These are phyloP conservation scores for Telmatherina bonti DNA, from an alignment of 2,797 vertebrate genomes.

Conservation along the genomic window DNA sequence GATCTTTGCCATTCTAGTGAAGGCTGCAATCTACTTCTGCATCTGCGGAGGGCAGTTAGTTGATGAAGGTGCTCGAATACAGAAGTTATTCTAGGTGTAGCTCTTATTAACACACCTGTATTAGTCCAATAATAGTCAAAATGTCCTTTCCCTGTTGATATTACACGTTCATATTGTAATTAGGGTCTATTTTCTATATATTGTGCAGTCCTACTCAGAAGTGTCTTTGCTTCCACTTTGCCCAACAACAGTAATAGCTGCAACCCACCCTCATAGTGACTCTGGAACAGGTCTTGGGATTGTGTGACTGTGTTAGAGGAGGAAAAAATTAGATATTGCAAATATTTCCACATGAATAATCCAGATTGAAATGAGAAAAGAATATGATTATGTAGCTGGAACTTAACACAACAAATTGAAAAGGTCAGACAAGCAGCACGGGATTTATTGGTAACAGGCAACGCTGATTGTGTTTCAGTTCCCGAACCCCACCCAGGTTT, in stretches of 20 bases:
- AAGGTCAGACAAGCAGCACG: neutral
- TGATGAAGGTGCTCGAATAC: too few species aligned
- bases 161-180: neutral
- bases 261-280: slow-evolving; percentile 23
- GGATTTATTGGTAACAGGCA: slow-evolving; percentile 11
- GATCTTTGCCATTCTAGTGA: too few species aligned
- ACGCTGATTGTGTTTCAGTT: slow-evolving; percentile 20
- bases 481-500: neutral
- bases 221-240: neutral
- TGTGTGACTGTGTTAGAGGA: slow-evolving; percentile 4
- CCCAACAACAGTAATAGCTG: slow-evolving; percentile 21
- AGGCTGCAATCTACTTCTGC: too few species aligned
- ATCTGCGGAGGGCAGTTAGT: too few species aligned
- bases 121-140: neutral
- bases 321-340: slow-evolving; percentile 38
- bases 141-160: neutral
- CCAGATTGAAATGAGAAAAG: slow-evolving; percentile 31
- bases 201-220: neutral
- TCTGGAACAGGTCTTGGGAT: slow-evolving; percentile 22
- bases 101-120: neutral
- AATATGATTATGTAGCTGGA: slow-evolving; percentile 28
- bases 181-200: neutral
- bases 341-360: slow-evolving; percentile 40
- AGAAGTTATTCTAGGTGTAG: neutral
- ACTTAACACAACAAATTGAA: slow-evolving; percentile 21